Percentiles rank a stretch among this genome's conserved stretches.
Evolutionary conservation across 1,140 invertebrate species (phyloP).

Genomic region (Bombus superbus): DNA sequence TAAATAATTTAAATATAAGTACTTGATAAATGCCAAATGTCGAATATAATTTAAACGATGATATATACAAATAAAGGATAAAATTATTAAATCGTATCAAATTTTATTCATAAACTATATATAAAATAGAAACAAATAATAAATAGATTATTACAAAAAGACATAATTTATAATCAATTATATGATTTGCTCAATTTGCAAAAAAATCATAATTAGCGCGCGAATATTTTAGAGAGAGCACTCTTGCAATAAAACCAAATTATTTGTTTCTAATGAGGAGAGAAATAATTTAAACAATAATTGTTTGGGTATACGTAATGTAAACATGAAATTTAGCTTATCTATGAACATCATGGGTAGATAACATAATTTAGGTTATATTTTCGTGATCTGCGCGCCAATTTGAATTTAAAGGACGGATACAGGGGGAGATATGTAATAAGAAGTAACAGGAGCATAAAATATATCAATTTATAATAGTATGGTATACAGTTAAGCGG

Average conservation of each 20-base stretch:
- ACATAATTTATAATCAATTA: background rate
- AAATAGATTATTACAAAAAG: background rate
- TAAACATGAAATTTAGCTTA: conserved; percentile 16
- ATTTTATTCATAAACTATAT: background rate
- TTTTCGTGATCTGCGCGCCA: conserved; percentile 75
- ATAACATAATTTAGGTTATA: conserved; percentile 76
- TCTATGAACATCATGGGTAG: background rate
- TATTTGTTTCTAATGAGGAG: background rate
- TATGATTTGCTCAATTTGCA: background rate
- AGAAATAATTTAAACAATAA: background rate
- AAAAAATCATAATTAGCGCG: conserved; percentile 8
- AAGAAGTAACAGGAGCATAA: conserved; percentile 7
- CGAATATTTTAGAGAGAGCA: background rate
- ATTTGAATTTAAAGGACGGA: conserved; percentile 79
- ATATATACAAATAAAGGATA: background rate
- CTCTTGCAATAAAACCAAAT: background rate
- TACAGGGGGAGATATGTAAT: conserved; percentile 74
- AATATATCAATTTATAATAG: conserved; percentile 3
- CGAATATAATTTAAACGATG: background rate
- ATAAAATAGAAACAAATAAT: background rate
- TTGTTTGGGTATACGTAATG: background rate
- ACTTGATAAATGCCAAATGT: background rate
- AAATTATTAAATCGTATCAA: background rate
- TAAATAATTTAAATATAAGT: background rate
- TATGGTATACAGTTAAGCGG: background rate